Conservation (phyloP, 2,113 vertebrate species). For the Hydrolagus affinis region DNA sequence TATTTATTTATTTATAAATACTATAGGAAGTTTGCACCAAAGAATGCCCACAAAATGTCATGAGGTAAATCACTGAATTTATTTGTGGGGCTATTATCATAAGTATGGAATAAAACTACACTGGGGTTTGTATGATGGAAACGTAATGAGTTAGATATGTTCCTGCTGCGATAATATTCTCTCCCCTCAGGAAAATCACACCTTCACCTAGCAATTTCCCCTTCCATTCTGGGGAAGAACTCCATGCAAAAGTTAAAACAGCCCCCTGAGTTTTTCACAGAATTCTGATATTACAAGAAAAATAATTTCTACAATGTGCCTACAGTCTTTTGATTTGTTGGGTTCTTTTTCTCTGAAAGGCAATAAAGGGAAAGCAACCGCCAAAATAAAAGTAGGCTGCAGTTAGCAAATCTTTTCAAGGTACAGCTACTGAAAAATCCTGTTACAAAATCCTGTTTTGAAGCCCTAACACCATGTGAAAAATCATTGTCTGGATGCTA, state of each 20-base stretch:
- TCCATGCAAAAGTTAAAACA: background rate
- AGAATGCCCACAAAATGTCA: too few relatives aligned
- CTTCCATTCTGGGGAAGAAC: background rate
- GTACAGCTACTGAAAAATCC: background rate
- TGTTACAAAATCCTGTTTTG: background rate
- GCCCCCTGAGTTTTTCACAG: background rate
- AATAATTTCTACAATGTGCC: too few relatives aligned
- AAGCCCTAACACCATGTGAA: background rate
- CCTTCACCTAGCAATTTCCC: background rate
- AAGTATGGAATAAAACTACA: too few relatives aligned
- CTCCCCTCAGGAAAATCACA: background rate
- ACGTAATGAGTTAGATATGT: too few relatives aligned
- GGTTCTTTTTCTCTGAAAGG: background rate
- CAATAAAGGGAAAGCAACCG: background rate
- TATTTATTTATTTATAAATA: too few relatives aligned
- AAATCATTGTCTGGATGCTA: background rate
- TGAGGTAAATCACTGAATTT: too few relatives aligned
- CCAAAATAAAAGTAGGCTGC: background rate
- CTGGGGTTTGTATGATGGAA: too few relatives aligned
- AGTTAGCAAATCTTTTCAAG: background rate
- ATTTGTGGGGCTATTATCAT: too few relatives aligned
- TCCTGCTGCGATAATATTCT: background rate
- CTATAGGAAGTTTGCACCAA: too few relatives aligned
- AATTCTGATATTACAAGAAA: too few relatives aligned
- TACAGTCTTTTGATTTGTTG: background rate